Percentiles rank a stretch among this genome's conserved stretches.
These are phyloP conservation scores for Caenorhabditis uteleia DNA, from an alignment of 2,888 invertebrate genomes.

Conservation along the genomic window DNA sequence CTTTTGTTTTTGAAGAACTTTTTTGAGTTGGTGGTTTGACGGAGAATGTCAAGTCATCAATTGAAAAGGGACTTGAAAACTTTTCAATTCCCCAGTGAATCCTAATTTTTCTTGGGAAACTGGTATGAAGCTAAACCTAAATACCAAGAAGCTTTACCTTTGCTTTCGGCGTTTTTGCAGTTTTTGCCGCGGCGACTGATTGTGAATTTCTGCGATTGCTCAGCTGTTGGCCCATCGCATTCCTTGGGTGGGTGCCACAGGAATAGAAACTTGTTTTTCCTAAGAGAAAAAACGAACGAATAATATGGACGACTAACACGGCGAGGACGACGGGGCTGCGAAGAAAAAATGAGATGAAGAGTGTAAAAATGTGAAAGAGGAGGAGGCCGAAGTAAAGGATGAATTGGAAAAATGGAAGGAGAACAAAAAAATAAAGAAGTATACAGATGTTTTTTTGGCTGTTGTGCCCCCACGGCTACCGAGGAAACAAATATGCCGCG, in stretches of 20 bases:
- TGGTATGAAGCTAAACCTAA: no score
- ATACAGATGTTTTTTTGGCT: slow-evolving; percentile 3
- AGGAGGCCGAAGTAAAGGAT: slow-evolving; percentile 9
- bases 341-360: slow-evolving; percentile 3
- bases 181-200: slow-evolving; percentile 32
- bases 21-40: no score
- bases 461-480: no score
- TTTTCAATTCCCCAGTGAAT: no score
- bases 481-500: no score
- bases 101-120: no score
- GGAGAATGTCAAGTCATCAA: no score
- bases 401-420: slow-evolving; percentile 7
- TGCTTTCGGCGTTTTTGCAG: slow-evolving; percentile 16
- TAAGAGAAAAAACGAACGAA: slow-evolving; percentile 6
- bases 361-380: not conserved
- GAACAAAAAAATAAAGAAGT: slow-evolving; percentile 5
- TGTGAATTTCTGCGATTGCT: slow-evolving; percentile 44
- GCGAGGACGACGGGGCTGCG: no score
- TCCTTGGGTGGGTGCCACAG: slow-evolving; percentile 14
- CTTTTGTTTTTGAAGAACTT: no score
- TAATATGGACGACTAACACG: slow-evolving; percentile 1
- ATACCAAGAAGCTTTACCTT: no score
- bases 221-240: slow-evolving; percentile 50
- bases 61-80: no score
- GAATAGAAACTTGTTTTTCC: not conserved